Conservation (phyloP, 2,888 invertebrate genomes). For the Eilema depressum region DNA sequence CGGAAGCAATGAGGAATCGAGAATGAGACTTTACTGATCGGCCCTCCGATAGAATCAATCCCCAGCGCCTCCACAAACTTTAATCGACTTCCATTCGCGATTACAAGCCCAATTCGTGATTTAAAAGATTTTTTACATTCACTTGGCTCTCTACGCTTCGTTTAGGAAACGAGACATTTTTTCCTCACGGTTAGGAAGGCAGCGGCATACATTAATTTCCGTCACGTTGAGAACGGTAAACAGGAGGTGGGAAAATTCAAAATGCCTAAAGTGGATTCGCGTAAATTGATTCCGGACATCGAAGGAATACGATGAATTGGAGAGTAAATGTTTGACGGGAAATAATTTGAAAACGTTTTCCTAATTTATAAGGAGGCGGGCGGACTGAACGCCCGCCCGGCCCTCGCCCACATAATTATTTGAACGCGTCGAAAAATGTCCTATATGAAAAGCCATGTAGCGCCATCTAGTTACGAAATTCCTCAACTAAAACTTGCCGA, state of each 20-base stretch:
- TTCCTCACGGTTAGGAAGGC: slow-evolving; percentile 62
- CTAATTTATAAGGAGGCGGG: slow-evolving; percentile 74
- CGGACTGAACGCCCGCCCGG: slow-evolving; percentile 50
- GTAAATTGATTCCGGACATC: slow-evolving; percentile 82
- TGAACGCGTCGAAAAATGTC: slow-evolving; percentile 48
- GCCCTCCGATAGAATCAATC: slow-evolving; percentile 53
- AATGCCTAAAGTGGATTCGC: slow-evolving; percentile 72
- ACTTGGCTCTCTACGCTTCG: slow-evolving; percentile 53
- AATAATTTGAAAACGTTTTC: slow-evolving; percentile 80
- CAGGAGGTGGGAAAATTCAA: slow-evolving; percentile 73
- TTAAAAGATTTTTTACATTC: slow-evolving; percentile 72
- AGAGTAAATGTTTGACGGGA: slow-evolving; percentile 78
- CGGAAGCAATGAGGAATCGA: slow-evolving; percentile 56
- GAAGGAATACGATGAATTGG: slow-evolving; percentile 71
- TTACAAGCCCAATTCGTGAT: slow-evolving; percentile 64
- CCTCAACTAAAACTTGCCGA: slow-evolving; percentile 15
- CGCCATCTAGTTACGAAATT: slow-evolving; percentile 73
- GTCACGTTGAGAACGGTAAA: slow-evolving; percentile 71
- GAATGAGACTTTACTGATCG: slow-evolving; percentile 66
- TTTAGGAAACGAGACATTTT: slow-evolving; percentile 61
- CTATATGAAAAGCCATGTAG: slow-evolving; percentile 45
- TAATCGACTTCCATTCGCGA: slow-evolving; percentile 70
- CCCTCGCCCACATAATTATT: slow-evolving; percentile 60
- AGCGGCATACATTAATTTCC: slow-evolving; percentile 83
- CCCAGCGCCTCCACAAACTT: slow-evolving; percentile 61